Percentiles rank a stretch among this genome's conserved stretches.
Conservation (phyloP, 2,888 invertebrate genomes). For the Zaprionus bogoriensis region DNA sequence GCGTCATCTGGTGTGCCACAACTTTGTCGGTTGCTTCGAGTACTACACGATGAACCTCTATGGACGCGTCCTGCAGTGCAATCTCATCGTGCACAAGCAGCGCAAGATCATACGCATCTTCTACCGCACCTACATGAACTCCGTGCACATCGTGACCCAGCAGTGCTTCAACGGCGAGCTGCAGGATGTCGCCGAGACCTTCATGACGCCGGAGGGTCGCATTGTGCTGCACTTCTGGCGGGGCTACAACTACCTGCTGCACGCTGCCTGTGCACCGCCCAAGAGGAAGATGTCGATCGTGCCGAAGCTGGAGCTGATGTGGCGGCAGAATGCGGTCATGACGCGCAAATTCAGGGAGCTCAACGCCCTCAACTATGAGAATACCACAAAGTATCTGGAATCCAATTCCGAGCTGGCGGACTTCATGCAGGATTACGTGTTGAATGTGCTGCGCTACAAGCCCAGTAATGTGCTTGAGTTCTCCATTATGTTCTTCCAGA, state of each 20-base stretch:
- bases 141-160: conserved; percentile 63
- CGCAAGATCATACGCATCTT: conserved; percentile 71
- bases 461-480: conserved; percentile 76
- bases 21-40: conserved; percentile 69
- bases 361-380: conserved; percentile 70
- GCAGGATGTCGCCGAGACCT: conserved; percentile 78
- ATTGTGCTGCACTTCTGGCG: conserved; percentile 79
- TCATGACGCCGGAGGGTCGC: conserved; percentile 62
- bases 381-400: conserved; percentile 62
- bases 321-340: conserved; percentile 64
- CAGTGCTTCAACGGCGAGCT: conserved; percentile 76
- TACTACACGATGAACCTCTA: conserved; percentile 77
- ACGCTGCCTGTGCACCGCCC: conserved; percentile 63
- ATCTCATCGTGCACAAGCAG: conserved; percentile 59
- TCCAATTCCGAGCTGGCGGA: conserved; percentile 71
- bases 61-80: conserved; percentile 72
- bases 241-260: conserved; percentile 74
- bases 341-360: conserved; percentile 51
- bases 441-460: conserved; percentile 74
- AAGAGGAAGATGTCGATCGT: conserved; percentile 52
- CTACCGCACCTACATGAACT: conserved; percentile 69
- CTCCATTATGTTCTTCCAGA: conserved; percentile 75
- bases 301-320: conserved; percentile 75
- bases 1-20: conserved; percentile 72
- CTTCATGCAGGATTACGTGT: conserved; percentile 76